A percentile compares a stretch with the other conserved stretches of the same genome.
phyloP scores from a whole-genome alignment of 2,797 vertebrate species.

The Acipenser transmontanus region DNA sequence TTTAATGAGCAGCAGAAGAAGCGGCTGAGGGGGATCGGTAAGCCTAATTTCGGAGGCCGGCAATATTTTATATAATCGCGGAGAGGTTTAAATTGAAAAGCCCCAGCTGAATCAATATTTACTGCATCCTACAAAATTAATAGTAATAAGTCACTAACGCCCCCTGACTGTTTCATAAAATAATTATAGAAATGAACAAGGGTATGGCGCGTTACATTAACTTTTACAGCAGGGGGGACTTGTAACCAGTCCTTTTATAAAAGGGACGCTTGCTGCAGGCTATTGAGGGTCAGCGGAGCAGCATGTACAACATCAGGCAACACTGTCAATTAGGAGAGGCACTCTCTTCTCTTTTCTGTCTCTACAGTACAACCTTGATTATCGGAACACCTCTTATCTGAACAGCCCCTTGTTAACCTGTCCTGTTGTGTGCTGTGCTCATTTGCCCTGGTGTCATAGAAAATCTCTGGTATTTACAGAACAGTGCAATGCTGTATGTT shows the following conservation, averaged over 20 bases:
- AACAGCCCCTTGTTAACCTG: too few relatives aligned
- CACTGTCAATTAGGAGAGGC: too few relatives aligned
- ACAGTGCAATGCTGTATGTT: too few relatives aligned
- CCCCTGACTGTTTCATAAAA: constrained; percentile 73
- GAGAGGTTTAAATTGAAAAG: constrained; percentile 91
- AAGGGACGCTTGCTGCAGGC: constrained; percentile 25
- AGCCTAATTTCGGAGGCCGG: constrained; percentile 37
- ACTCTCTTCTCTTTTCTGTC: too few relatives aligned
- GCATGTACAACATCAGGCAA: too few relatives aligned
- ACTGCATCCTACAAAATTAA: constrained; percentile 92
- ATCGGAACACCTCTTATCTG: too few relatives aligned
- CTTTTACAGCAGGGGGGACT: constrained; percentile 55
- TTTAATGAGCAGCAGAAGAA: constrained; percentile 36
- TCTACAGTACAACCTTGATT: too few relatives aligned
- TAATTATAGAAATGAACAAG: constrained; percentile 82
- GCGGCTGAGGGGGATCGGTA: constrained; percentile 35
- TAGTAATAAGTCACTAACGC: constrained; percentile 90
- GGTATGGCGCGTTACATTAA: constrained; percentile 52
- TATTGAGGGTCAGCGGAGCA: too few relatives aligned
- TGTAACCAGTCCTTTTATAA: constrained; percentile 50
- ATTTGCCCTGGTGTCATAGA: too few relatives aligned
- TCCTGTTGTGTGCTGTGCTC: too few relatives aligned
- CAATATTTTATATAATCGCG: constrained; percentile 88
- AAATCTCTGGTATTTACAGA: too few relatives aligned
- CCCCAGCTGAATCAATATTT: constrained; percentile 98